Evolutionary conservation across 2,888 invertebrate species (phyloP).

Genomic region (Gerris lacustris): DNA sequence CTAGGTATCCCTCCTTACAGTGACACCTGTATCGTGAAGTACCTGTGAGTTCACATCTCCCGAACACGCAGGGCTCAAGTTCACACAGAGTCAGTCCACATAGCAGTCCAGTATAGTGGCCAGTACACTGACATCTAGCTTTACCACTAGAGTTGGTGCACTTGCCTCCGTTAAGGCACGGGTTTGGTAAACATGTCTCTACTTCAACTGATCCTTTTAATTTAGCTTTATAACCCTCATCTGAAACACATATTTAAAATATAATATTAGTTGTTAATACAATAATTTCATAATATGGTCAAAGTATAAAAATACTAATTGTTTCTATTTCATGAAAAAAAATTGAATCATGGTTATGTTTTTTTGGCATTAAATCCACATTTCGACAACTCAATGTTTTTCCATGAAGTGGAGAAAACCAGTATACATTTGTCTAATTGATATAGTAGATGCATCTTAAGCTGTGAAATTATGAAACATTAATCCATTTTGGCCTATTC

Average conservation of each 20-base stretch:
- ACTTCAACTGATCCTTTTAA: conserved; percentile 33
- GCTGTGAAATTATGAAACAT: no score
- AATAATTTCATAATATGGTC: no score
- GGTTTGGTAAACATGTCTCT: conserved; percentile 60
- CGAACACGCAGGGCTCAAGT: conserved; percentile 47
- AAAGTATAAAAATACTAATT: no score
- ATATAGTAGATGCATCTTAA: no score
- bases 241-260: conserved; percentile 26
- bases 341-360: no score
- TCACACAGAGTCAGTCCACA: conserved; percentile 66
- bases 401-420: no score
- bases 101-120: conserved; percentile 60
- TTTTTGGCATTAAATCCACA: no score
- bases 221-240: conserved; percentile 34
- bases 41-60: conserved; percentile 40
- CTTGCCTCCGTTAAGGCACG: conserved; percentile 57
- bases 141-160: conserved; percentile 46
- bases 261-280: no score
- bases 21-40: conserved; percentile 44
- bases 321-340: no score
- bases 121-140: conserved; percentile 55
- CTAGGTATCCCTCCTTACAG: conserved; percentile 56
- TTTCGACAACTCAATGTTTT: no score
- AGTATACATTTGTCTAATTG: no score
- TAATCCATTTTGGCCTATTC: no score